These are phyloP conservation scores for Andinoacara biseriatus DNA, from an alignment of 2,113 vertebrate genomes.

Conservation along the genomic window DNA sequence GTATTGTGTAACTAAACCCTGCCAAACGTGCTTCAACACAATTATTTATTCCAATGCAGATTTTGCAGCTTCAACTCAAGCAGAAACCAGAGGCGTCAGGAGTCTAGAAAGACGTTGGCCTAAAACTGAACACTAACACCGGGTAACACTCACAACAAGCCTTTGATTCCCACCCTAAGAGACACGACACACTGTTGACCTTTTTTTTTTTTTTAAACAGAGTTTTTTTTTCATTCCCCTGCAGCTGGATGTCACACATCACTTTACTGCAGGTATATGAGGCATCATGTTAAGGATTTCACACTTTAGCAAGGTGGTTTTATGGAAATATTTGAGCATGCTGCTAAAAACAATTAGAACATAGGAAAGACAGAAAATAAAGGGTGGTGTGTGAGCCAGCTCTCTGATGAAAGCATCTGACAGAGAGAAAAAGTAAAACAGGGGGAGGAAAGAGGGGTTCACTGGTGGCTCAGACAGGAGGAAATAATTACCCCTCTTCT, in stretches of 20 bases:
- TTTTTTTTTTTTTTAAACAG: background rate
- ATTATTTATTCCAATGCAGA: conserved; percentile 12
- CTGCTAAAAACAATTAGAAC: background rate
- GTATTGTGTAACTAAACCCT: background rate
- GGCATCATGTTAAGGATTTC: conserved; percentile 22
- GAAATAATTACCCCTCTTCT: conserved; percentile 73
- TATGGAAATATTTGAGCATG: conserved; percentile 3
- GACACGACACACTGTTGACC: background rate
- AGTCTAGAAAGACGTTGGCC: conserved; percentile 37
- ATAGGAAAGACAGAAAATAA: background rate
- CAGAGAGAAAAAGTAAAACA: conserved; percentile 7
- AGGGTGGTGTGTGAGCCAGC: background rate
- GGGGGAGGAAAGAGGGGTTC: conserved; percentile 1
- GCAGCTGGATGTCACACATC: conserved; percentile 1
- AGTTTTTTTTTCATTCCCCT: background rate
- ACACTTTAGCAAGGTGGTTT: background rate
- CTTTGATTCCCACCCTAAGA: conserved; percentile 31
- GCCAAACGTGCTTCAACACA: conserved; percentile 39
- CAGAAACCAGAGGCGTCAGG: conserved; percentile 42
- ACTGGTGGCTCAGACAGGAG: conserved; percentile 58
- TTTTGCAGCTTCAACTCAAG: conserved; percentile 12
- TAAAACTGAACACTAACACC: conserved; percentile 4
- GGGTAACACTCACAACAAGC: background rate
- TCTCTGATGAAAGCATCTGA: conserved; percentile 27
- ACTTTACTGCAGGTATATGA: background rate